Evolutionary conservation across 1,140 invertebrate species (phyloP).

Genomic region (Adoxophyes honmai): DNA sequence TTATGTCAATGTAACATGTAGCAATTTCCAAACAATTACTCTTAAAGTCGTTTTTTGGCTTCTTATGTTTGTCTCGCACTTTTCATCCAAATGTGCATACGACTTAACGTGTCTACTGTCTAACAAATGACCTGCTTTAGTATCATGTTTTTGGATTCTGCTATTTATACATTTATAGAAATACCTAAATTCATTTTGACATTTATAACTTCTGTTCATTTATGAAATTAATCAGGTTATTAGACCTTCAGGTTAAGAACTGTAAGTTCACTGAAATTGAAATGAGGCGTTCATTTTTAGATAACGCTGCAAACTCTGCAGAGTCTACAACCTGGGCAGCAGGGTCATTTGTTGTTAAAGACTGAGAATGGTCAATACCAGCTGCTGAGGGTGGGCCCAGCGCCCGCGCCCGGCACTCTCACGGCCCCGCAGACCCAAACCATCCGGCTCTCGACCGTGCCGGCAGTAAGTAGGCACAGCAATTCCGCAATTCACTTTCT

Average conservation of each 20-base stretch:
- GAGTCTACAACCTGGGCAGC: conserved; percentile 88
- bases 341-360: conserved; percentile 92
- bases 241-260: conserved; percentile 2
- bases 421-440: conserved; percentile 79
- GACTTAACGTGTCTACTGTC: conserved; percentile 24
- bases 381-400: conserved; percentile 90
- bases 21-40: not conserved
- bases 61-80: conserved; percentile 18
- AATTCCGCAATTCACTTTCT: conserved; percentile 34
- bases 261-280: conserved; percentile 41
- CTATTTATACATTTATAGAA: not conserved
- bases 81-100: conserved; percentile 2
- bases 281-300: conserved; percentile 77
- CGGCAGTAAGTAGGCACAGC: conserved; percentile 72
- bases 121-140: conserved; percentile 63
- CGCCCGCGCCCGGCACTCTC: conserved; percentile 79
- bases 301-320: conserved; percentile 91
- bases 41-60: not conserved
- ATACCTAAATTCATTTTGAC: not conserved
- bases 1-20: not conserved
- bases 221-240: conserved; percentile 14
- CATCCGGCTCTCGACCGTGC: conserved; percentile 73
- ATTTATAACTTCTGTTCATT: conserved; percentile 15
- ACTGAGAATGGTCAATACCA: conserved; percentile 97
- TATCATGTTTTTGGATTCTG: conserved; percentile 29